Evolutionary conservation across 2,113 vertebrate species (phyloP), one percentile per base, ranked within the genome.

Genomic region (Martes martes): DNA sequence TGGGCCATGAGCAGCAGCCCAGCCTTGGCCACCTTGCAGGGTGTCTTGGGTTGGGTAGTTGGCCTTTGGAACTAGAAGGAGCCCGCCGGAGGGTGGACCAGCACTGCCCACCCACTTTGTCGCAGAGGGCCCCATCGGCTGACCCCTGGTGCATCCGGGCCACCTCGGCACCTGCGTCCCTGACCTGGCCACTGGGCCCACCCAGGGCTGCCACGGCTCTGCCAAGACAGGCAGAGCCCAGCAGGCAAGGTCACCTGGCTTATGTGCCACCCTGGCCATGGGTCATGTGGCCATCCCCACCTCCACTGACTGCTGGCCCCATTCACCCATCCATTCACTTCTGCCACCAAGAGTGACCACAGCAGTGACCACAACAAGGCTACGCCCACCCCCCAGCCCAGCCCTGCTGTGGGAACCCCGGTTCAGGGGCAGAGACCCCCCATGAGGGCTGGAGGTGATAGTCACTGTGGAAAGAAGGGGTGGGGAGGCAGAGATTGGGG

Each of bases 121-220:
- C 26, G 4, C 1, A 21, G 36, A 15, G 7, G 3, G 21, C 55
- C 10, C 57, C 5, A 1, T 45, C 16, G 1, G 13, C 50, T 7
- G 59, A 45, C 3, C 52, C 19, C 18, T 4, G 0, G 36, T 1
- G 2, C 1, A 1, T 16, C n/a, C 57, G 18, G 1, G 11, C 39
- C 10, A 2, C 15, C 11, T 24, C 36, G 61, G 61, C 73, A 23
- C 50, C 23, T 1, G n/a, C 1, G 4, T 18, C 63, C 78, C 39
- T 18, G 21, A 8, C 7, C 65, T 15, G 39, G 55, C 26, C 24
- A 2, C 42, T 1, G 14, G 39, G 45, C 8, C 73, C 21, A 18
- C 15, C 31, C n/a, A 3, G 57, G 78, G 71, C 45, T 33, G 39
- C 39, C 7, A 14, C 0, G 6, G 63, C 50, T 57, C 47, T 16